phyloP scores from a whole-genome alignment of 2,113 vertebrate species.

The Sclerurus mexicanus region DNA sequence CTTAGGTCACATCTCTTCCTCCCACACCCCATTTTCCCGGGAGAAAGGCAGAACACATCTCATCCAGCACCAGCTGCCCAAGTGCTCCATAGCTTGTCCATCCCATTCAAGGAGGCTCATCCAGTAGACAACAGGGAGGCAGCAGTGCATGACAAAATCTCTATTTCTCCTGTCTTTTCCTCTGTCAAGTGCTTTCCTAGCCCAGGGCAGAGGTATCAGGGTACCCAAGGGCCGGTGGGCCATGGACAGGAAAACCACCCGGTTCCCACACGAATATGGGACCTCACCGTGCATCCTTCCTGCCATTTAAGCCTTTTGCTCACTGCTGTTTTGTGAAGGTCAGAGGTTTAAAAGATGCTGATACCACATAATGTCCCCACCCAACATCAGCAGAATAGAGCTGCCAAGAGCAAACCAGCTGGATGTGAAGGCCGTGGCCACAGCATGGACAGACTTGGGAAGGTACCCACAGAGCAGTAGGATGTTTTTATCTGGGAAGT shows the following conservation, averaged over 20 bases:
- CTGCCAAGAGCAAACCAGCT: background rate
- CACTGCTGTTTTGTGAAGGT: background rate
- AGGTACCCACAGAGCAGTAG: background rate
- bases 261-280: background rate
- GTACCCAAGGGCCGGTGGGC: background rate
- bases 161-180: background rate
- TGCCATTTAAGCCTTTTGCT: background rate
- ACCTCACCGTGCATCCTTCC: background rate
- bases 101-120: background rate
- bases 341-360: background rate
- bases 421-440: background rate
- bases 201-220: background rate
- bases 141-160: background rate
- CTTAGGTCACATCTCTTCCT: background rate
- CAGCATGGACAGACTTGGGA: background rate
- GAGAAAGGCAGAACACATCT: background rate
- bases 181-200: background rate
- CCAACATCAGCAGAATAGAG: background rate
- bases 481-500: background rate
- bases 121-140: background rate
- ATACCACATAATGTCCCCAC: background rate
- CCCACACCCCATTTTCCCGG: background rate
- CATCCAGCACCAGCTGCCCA: accelerated
- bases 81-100: background rate
- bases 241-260: background rate